Evolutionary conservation across 1,140 invertebrate species (phyloP), one percentile per base, ranked within the genome.

Genomic region (Sycophaga agraensis): DNA sequence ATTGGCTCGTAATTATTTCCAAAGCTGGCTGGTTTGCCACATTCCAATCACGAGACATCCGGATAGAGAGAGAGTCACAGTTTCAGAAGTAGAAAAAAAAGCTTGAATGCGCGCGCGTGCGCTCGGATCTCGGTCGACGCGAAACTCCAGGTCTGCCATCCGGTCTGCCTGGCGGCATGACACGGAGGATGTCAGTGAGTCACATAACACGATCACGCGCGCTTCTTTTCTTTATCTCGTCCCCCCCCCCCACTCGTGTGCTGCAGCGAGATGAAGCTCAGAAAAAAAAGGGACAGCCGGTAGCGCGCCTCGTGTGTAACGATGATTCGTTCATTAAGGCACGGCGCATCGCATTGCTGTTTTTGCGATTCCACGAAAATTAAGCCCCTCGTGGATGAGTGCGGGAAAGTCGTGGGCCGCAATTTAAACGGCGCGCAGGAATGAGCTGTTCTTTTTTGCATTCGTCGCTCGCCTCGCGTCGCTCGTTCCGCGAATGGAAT

Each of bases 311-410:
- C n/a, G n/a, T n/a, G n/a, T n/a, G n/a, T n/a, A n/a, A n/a, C 40
- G 53, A 55, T 55, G 40, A 55, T 55, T 55, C 53, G 50, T 53
- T 40, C 50, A 16, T 40, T 40, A 17, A 19, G 2, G 4, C 28
- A 26, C 43, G n/a, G n/a, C n/a, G n/a, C 39, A 45, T 21, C 40
- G 9, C 16, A 21, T 8, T 8, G 16, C 17, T 55, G 17, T 22
- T 49, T 49, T 49, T 49, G 42, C 26, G 40, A 26, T 43, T 45
- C 39, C 40, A 7, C 37, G 5, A 39, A n/a, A 31, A 50, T 50
- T 35, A 50, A 35, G 14, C n/a, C 17, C n/a, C 3, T 12, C 2
- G n/a, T n/a, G n/a, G n/a, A n/a, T n/a, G n/a, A n/a, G n/a, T n/a
- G 4, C 17, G n/a, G 42, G 9, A 24, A 21, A 45, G 21, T 11